Conservation (phyloP, 2,888 invertebrate genomes). For the Ennomos fuscantarius region DNA sequence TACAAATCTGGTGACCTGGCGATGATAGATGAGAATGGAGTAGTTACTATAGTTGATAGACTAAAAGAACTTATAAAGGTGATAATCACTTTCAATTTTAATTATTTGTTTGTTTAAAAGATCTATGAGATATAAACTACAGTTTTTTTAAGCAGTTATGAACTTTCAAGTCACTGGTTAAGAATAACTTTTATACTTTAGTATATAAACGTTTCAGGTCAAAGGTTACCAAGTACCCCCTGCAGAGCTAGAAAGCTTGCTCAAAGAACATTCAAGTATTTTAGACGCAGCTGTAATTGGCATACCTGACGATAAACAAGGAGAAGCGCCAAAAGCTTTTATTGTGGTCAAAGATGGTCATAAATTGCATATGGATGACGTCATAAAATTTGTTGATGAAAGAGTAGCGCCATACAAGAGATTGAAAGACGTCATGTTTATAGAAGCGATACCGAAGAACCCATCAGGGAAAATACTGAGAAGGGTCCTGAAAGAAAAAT, state of each 20-base stretch:
- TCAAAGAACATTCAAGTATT: slow-evolving; percentile 89
- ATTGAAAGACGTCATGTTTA: slow-evolving; percentile 86
- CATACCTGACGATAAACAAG: slow-evolving; percentile 86
- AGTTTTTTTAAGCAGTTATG: no score
- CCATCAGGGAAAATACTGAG: slow-evolving; percentile 91
- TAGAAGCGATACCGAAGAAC: slow-evolving; percentile 89
- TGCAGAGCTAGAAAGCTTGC: slow-evolving; percentile 91
- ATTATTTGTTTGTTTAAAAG: neutral
- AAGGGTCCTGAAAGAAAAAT: slow-evolving; percentile 77
- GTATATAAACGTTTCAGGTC: slow-evolving; percentile 75
- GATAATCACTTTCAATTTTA: neutral
- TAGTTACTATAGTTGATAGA: slow-evolving; percentile 89
- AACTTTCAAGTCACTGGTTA: no score
- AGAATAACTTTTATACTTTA: no score
- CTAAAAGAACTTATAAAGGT: slow-evolving; percentile 93
- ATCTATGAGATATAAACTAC: no score
- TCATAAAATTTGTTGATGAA: slow-evolving; percentile 85
- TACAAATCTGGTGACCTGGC: slow-evolving; percentile 90
- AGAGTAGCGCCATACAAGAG: slow-evolving; percentile 91
- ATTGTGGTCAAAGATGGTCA: slow-evolving; percentile 83
- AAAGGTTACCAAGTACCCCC: slow-evolving; percentile 92
- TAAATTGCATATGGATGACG: slow-evolving; percentile 77
- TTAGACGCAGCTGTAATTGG: slow-evolving; percentile 93
- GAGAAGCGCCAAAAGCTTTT: slow-evolving; percentile 91
- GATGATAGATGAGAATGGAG: slow-evolving; percentile 86